Conservation (phyloP, 2,797 vertebrate genomes). For the Hypotaenidia philippensis region DNA sequence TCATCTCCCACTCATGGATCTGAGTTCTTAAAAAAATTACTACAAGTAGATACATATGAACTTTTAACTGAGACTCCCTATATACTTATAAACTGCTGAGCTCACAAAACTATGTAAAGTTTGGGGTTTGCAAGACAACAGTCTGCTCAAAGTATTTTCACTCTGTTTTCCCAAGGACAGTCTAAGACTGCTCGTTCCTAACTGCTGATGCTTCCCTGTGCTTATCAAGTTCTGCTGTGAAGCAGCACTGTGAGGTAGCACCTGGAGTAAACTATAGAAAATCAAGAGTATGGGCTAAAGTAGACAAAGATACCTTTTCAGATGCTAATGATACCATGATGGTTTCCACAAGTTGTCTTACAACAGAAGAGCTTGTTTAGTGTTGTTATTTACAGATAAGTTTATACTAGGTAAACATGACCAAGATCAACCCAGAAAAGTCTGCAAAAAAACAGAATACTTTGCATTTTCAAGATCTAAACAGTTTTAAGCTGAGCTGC, state of each 20-base stretch:
- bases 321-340: background rate
- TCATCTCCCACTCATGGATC: background rate
- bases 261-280: rapidly evolving
- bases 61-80: background rate
- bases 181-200: background rate
- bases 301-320: background rate
- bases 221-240: background rate
- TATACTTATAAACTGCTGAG: background rate
- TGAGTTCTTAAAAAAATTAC: background rate
- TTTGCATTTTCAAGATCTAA: background rate
- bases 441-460: background rate
- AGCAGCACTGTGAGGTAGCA: background rate
- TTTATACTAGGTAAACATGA: background rate
- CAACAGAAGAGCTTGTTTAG: background rate
- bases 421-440: background rate
- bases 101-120: background rate
- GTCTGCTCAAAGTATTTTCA: background rate
- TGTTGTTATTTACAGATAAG: background rate
- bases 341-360: background rate
- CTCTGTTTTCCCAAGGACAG: background rate
- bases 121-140: background rate
- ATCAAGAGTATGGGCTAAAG: background rate
- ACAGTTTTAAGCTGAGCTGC: background rate
- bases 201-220: background rate
- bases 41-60: rapidly evolving